phyloP scores from a whole-genome alignment of 2,113 vertebrate genomes.

The Callaeas wilsoni region DNA sequence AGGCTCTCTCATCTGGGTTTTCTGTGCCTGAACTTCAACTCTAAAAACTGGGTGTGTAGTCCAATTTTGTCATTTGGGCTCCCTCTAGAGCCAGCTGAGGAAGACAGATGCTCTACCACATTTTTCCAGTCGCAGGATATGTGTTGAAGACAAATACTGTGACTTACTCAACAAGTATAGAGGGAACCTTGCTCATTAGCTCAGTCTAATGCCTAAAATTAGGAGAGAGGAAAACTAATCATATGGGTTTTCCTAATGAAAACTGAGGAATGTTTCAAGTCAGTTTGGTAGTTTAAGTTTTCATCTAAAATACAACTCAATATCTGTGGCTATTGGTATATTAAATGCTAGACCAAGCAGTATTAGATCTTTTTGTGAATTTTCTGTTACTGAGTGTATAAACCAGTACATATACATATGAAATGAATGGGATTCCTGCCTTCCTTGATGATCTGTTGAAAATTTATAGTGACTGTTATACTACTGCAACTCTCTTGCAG shows the following conservation, averaged over 20 bases:
- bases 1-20: neutral
- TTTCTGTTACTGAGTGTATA: neutral
- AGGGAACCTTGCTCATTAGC: neutral
- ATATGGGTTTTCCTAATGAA: neutral
- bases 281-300: neutral
- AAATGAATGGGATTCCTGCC: neutral
- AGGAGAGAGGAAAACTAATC: neutral
- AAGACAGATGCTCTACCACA: neutral
- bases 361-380: neutral
- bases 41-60: neutral
- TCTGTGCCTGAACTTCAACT: neutral
- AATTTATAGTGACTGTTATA: neutral
- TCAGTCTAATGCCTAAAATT: neutral
- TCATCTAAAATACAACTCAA: neutral
- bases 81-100: constrained; percentile 52
- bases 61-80: constrained; percentile 53
- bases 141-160: neutral
- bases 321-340: neutral
- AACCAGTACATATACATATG: neutral
- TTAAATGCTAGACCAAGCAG: neutral
- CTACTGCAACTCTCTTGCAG: neutral
- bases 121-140: neutral
- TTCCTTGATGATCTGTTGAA: neutral
- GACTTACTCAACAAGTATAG: neutral
- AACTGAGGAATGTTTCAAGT: neutral